Percentiles rank a stretch among this genome's conserved stretches.
Conservation (phyloP, 2,113 vertebrate species). For the Thalassoma bifasciatum region DNA sequence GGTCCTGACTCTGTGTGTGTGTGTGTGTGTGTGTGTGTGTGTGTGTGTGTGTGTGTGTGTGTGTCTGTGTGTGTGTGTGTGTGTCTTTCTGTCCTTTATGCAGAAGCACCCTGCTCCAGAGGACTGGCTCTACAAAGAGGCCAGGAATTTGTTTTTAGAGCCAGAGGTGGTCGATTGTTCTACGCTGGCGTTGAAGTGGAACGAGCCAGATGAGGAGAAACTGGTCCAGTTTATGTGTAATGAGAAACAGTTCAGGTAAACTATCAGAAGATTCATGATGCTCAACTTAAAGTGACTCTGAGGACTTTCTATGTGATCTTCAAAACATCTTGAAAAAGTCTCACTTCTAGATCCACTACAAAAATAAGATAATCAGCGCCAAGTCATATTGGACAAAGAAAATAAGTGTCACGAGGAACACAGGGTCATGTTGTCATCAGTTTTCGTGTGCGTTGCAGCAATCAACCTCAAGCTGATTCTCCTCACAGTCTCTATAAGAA, state of each 20-base stretch:
- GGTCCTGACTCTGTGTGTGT: constrained; percentile 7
- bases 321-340: no score
- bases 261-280: no score
- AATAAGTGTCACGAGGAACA: no score
- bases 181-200: constrained; percentile 90
- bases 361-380: no score
- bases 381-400: no score
- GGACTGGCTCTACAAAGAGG: constrained; percentile 94
- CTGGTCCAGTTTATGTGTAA: constrained; percentile 91
- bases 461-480: no score
- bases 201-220: constrained; percentile 88
- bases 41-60: background rate
- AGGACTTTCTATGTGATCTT: no score
- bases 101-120: constrained; percentile 92
- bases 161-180: constrained; percentile 90
- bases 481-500: background rate
- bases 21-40: constrained; percentile 1
- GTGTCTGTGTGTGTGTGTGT: background rate
- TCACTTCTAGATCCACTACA: no score
- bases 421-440: no score
- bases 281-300: no score
- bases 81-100: background rate
- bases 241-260: constrained; percentile 93
- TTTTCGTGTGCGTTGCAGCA: no score
- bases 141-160: constrained; percentile 89